phyloP scores from a whole-genome alignment of 2,113 vertebrate species.

The Heptranchias perlo region DNA sequence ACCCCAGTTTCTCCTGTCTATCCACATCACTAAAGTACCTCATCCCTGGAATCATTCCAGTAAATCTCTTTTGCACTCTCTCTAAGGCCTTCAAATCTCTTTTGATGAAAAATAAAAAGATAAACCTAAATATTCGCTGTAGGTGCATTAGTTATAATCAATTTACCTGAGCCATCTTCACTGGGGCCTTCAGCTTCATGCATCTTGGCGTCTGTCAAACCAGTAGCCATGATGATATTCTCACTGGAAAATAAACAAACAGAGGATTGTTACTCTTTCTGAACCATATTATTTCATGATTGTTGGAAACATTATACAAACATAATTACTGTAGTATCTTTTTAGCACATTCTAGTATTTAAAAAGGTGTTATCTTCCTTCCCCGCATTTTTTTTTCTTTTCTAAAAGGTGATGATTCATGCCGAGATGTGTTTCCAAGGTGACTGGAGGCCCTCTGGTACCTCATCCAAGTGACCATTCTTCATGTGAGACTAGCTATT shows the following conservation, averaged over 20 bases:
- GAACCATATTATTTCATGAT: neutral
- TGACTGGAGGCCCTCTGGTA: neutral
- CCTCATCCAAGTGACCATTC: neutral
- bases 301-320: neutral
- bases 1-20: too few species aligned
- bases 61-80: too few species aligned
- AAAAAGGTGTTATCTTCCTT: neutral
- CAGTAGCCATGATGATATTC: constrained; percentile 51
- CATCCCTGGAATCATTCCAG: too few species aligned
- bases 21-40: too few species aligned
- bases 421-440: too few species aligned
- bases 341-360: neutral
- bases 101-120: neutral
- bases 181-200: constrained; percentile 65
- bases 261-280: neutral
- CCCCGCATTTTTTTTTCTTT: neutral
- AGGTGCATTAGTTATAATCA: neutral
- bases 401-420: neutral
- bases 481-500: neutral
- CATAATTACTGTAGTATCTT: neutral
- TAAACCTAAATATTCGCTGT: too few species aligned
- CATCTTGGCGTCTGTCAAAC: constrained; percentile 66
- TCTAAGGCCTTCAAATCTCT: neutral
- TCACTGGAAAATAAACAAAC: constrained; percentile 46
- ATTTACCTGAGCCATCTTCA: constrained; percentile 74